Conservation (phyloP, 1,140 invertebrate genomes). For the Neuroterus valhalla region DNA sequence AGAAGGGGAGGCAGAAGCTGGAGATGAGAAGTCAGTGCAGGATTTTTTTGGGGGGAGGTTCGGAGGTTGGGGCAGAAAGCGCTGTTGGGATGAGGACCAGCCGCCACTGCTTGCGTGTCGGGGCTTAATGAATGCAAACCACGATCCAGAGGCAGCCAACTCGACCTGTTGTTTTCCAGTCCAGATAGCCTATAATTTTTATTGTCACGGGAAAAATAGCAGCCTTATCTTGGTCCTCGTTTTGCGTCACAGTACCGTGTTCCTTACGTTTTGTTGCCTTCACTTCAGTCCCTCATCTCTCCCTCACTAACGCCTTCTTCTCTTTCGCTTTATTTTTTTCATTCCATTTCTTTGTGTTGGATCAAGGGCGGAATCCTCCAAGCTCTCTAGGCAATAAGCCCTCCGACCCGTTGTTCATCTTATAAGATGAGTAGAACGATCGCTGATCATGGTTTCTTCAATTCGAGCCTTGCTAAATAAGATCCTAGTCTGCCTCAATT, state of each 20-base stretch:
- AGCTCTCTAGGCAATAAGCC: background rate
- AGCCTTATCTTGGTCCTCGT: slow-evolving; percentile 74
- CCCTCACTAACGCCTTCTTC: slow-evolving; percentile 29
- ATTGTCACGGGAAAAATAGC: slow-evolving; percentile 79
- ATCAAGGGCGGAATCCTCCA: background rate
- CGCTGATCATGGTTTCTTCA: too few relatives aligned
- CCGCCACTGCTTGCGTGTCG: slow-evolving; percentile 76
- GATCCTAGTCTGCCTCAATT: too few relatives aligned
- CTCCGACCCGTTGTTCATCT: background rate
- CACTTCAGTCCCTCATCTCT: slow-evolving; percentile 59
- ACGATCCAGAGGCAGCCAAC: slow-evolving; percentile 75
- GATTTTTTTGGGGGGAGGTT: slow-evolving; percentile 24
- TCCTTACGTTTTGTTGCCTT: slow-evolving; percentile 71
- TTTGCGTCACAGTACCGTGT: slow-evolving; percentile 68
- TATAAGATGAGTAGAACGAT: background rate
- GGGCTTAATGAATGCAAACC: slow-evolving; percentile 80
- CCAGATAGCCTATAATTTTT: slow-evolving; percentile 81
- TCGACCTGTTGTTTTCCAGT: slow-evolving; percentile 80
- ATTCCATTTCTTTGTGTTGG: slow-evolving; percentile 21
- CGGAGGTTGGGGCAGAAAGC: slow-evolving; percentile 23
- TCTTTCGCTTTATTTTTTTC: background rate
- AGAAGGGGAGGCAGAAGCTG: slow-evolving; percentile 38
- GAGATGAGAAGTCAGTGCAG: slow-evolving; percentile 28
- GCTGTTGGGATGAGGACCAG: slow-evolving; percentile 43
- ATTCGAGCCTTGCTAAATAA: too few relatives aligned